Base-by-base conservation (phyloP, 2,888 invertebrate species). In the Pachliopta kotzebuea region DNA sequence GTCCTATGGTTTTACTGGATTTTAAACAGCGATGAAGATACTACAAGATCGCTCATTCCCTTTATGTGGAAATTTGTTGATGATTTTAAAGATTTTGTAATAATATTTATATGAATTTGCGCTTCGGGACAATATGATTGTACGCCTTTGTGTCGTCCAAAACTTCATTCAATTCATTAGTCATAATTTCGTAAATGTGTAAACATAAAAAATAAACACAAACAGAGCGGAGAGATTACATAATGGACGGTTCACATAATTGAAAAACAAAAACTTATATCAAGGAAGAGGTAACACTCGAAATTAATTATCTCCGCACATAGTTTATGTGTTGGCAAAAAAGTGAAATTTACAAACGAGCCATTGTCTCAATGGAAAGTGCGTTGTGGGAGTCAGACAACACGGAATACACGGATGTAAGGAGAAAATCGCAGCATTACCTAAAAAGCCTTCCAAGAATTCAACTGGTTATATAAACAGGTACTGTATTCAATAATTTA, bases 281-380 rank as follows among this genome's bases (percentile, higher is more conserved):
- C 73, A 69, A 84, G 83, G 88, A 89, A 88, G 83, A 81, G 72
- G 73, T 69, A 70, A 80, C 76, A 75, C 79, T 77, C 77, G 73
- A 71, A 76, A 79, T 76, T 81, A 87, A 89, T 88, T 86, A 84
- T 77, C 76, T 74, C 75, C 71, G 74, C 76, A 74, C 77, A 73
- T 74, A 74, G 71, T 76, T 76, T 72, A 67, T 76, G 76, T 71
- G 76, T 82, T 88, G 86, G 86, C 86, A 90, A 90, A 90, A 90
- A 84, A 88, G 90, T 87, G 90, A 91, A 90, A 90, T 84, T 85
- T 77, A 73, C 78, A 56, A 84, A 86, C 83, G 77, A 81, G 72
- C 84, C 70, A 90, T 91, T 91, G 90, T 90, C 76, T 83, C 71
- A 71, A 63, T 70, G 67, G 68, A 88, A 88, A 89, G 88, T 88